phyloP scores from a whole-genome alignment of 2,797 vertebrate genomes.

The Hippoglossus hippoglossus region DNA sequence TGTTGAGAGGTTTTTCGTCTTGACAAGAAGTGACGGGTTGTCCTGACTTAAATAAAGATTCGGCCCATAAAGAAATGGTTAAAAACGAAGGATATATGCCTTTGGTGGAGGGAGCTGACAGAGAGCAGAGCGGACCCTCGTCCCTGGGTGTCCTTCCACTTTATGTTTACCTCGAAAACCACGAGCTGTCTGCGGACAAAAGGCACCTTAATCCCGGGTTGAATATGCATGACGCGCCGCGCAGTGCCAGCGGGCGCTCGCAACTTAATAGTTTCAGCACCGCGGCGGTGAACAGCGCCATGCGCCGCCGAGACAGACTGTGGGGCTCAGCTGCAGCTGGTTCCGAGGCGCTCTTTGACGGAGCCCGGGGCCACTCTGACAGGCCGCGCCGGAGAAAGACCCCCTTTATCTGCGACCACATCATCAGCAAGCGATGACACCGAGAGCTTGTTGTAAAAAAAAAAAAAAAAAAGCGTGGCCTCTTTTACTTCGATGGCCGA shows the following conservation, averaged over 20 bases:
- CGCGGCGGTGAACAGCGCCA: conserved; percentile 64
- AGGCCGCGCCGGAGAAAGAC: conserved; percentile 51
- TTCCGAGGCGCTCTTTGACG: conserved; percentile 50
- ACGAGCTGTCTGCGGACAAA: conserved; percentile 38
- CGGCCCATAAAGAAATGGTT: no score
- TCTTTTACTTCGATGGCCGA: conserved; percentile 47
- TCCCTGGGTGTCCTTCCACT: conserved; percentile 41
- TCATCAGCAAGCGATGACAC: conserved; percentile 40
- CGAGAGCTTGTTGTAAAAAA: conserved; percentile 16
- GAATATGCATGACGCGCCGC: conserved; percentile 64
- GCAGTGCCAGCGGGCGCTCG: conserved; percentile 33
- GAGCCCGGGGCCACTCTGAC: conserved; percentile 47
- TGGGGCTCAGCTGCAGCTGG: conserved; percentile 51
- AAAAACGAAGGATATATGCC: background rate
- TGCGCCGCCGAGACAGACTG: conserved; percentile 30
- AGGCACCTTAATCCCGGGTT: conserved; percentile 50
- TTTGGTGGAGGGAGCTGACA: conserved; percentile 5
- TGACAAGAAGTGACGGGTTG: conserved; percentile 12
- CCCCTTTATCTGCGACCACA: conserved; percentile 65
- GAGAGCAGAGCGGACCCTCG: conserved; percentile 2
- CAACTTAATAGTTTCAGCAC: conserved; percentile 71
- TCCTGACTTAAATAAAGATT: conserved; percentile 11
- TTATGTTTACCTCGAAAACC: conserved; percentile 37
- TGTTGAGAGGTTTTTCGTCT: conserved; percentile 12
- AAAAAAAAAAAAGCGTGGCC: conserved; percentile 4